Evolutionary conservation across 1,140 invertebrate species (phyloP).

Genomic region (Formica selysi): DNA sequence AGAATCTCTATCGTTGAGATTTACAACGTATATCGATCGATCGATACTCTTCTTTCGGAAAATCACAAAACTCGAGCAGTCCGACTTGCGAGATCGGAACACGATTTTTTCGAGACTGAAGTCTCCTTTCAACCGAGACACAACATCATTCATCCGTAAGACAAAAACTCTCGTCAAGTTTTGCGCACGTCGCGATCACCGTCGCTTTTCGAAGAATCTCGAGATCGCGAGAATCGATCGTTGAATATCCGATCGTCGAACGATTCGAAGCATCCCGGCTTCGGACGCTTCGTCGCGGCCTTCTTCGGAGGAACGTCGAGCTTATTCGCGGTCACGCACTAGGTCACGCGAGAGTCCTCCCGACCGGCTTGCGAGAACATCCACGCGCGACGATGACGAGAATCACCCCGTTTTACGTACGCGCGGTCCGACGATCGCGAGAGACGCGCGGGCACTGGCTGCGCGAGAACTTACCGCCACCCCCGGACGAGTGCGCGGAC

Average conservation of each 20-base stretch:
- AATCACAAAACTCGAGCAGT: background rate
- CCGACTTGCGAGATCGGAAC: no score
- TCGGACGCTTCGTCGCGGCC: no score
- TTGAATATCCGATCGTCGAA: background rate
- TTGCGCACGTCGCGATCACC: background rate
- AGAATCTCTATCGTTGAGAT: background rate
- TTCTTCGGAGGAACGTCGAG: background rate
- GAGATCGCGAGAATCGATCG: background rate
- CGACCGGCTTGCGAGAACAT: conserved; percentile 18
- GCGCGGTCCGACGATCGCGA: conserved; percentile 84
- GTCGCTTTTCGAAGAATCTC: background rate
- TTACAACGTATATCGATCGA: background rate
- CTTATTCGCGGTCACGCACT: background rate
- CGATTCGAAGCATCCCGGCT: background rate
- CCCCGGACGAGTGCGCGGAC: conserved; percentile 79
- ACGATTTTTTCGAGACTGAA: background rate
- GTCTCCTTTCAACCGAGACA: background rate
- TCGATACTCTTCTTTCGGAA: background rate
- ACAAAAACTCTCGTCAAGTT: conserved; percentile 11
- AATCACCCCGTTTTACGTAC: conserved; percentile 75
- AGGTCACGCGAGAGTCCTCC: background rate
- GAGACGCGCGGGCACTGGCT: conserved; percentile 86
- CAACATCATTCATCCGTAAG: background rate
- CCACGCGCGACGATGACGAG: conserved; percentile 48
- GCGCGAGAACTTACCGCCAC: conserved; percentile 77